phyloP scores from a whole-genome alignment of 2,888 invertebrate species.

The Suillia variegata region DNA sequence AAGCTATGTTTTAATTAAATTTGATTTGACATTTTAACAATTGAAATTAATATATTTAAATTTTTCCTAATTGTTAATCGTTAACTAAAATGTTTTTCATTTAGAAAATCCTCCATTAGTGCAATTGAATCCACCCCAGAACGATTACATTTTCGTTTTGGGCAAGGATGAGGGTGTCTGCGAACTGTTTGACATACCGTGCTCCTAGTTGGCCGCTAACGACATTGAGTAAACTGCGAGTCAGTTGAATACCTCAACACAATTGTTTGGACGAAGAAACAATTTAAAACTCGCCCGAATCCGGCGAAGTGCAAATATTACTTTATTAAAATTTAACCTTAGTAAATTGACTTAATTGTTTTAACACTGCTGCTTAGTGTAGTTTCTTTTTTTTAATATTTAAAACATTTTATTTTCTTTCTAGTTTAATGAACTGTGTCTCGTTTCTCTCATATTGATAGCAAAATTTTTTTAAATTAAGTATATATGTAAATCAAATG shows the following conservation, averaged over 20 bases:
- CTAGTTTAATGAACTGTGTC: neutral
- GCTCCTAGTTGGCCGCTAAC: constrained; percentile 33
- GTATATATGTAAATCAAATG: no score
- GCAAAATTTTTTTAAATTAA: neutral
- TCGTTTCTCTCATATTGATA: neutral
- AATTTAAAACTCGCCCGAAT: constrained; percentile 19
- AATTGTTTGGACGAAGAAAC: constrained; percentile 1
- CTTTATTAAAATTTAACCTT: constrained; percentile 33
- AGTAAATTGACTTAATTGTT: constrained; percentile 43
- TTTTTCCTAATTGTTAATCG: neutral
- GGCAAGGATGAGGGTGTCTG: constrained; percentile 56
- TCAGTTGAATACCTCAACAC: neutral
- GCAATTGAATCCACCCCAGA: constrained; percentile 54
- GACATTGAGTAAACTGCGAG: no score
- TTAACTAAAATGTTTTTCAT: constrained; percentile 22
- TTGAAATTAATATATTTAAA: neutral
- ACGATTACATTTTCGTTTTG: constrained; percentile 55
- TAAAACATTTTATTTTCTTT: no score
- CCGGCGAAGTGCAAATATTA: constrained; percentile 49
- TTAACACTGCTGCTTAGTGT: constrained; percentile 37
- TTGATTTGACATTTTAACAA: no score
- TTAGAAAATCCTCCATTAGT: constrained; percentile 54
- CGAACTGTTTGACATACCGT: constrained; percentile 57
- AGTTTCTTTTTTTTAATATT: no score
- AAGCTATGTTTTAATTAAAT: neutral